A percentile compares a stretch with the other conserved stretches of the same genome.
phyloP scores from a whole-genome alignment of 2,113 vertebrate species.

The Podiceps cristatus region DNA sequence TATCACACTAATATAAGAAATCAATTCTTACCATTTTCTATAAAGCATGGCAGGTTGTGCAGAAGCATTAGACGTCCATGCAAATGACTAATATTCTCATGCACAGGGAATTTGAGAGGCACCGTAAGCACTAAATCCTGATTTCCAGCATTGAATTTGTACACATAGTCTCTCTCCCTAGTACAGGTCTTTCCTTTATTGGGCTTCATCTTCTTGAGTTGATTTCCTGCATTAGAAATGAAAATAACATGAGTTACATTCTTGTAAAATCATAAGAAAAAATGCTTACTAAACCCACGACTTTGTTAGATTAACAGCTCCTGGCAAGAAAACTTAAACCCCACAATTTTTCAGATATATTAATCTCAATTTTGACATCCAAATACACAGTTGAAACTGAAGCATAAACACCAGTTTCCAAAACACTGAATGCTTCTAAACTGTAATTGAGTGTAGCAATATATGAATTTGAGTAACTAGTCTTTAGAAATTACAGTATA shows the following conservation, averaged over 20 bases:
- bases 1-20: neutral
- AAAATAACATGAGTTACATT: neutral
- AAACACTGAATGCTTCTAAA: neutral
- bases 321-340: neutral
- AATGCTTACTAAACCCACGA: rapidly evolving
- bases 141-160: constrained; percentile 86
- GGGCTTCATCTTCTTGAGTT: constrained; percentile 83
- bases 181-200: constrained; percentile 78
- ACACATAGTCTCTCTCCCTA: constrained; percentile 88
- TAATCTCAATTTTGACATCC: neutral
- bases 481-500: neutral
- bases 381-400: neutral
- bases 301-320: neutral
- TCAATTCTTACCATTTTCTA: constrained; percentile 86
- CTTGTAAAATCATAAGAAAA: neutral
- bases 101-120: constrained; percentile 88
- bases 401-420: neutral
- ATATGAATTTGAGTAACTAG: neutral
- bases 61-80: constrained; percentile 91
- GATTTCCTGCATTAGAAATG: neutral
- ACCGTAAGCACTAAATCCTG: constrained; percentile 86
- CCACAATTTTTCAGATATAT: neutral
- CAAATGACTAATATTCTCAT: constrained; percentile 87
- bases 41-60: constrained; percentile 90
- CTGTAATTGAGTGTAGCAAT: neutral